Percentiles rank a stretch among this genome's conserved stretches.
These are phyloP conservation scores for Otolemur crassicaudatus DNA, from an alignment of 2,797 vertebrate genomes.

Conservation along the genomic window DNA sequence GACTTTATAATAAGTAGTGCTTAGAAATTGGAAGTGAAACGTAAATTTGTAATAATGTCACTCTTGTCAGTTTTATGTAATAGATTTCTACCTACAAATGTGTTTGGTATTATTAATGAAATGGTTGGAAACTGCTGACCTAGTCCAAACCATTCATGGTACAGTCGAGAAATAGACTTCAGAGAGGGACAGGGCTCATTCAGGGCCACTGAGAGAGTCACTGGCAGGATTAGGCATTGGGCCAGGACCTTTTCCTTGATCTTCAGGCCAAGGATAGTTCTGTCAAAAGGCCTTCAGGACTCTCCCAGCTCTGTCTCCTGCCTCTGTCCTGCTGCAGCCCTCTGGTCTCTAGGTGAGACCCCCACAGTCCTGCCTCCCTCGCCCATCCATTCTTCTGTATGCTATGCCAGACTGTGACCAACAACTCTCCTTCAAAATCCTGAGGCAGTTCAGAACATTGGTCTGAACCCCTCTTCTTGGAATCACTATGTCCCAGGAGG, in stretches of 20 bases:
- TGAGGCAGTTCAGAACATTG: neutral
- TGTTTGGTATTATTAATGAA: neutral
- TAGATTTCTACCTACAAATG: conserved; percentile 44
- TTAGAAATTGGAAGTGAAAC: conserved; percentile 63
- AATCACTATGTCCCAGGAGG: neutral
- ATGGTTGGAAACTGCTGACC: neutral
- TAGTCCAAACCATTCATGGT: neutral
- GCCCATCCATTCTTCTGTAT: neutral
- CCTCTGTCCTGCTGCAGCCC: neutral
- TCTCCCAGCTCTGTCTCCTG: neutral
- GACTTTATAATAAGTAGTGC: conserved; percentile 59
- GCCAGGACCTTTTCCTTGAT: neutral
- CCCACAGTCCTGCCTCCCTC: neutral
- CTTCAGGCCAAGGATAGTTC: neutral
- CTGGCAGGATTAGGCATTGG: neutral
- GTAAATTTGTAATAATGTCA: conserved; percentile 52
- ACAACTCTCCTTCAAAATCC: neutral
- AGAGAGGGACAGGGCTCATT: neutral
- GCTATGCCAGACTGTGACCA: neutral
- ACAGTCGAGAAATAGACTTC: neutral
- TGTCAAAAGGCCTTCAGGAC: too few relatives aligned
- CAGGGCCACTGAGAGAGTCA: neutral
- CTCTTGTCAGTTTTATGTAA: conserved; percentile 48
- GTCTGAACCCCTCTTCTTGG: neutral
- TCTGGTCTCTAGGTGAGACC: neutral